Conservation (phyloP, 2,113 vertebrate genomes). For the Progne subis region DNA sequence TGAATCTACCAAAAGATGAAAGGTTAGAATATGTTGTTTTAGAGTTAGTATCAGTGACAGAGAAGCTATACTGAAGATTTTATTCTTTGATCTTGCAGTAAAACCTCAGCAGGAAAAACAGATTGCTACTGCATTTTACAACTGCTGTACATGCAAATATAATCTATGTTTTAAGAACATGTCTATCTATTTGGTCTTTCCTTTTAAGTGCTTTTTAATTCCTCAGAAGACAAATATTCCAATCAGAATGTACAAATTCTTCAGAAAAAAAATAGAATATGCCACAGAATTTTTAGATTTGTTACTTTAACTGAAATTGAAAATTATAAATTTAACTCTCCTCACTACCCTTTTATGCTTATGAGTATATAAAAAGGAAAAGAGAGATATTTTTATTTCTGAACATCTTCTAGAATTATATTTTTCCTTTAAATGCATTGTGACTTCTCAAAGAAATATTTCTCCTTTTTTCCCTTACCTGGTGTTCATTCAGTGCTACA, state of each 20-base stretch:
- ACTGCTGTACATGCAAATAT: not conserved
- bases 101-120: not conserved
- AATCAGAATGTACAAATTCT: not conserved
- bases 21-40: not conserved
- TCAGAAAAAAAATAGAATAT: not conserved
- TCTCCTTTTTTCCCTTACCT: not conserved
- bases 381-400: not conserved
- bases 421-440: not conserved
- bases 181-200: not conserved
- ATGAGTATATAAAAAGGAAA: not conserved
- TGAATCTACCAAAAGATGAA: not conserved
- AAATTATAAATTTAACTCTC: not conserved
- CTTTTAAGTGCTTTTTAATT: not conserved
- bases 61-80: not conserved
- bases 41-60: not conserved
- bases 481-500: not conserved
- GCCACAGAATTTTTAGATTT: not conserved
- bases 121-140: not conserved
- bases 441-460: not conserved
- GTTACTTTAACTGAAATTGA: not conserved
- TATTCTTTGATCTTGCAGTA: slow-evolving; percentile 29
- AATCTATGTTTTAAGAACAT: not conserved
- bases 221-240: not conserved
- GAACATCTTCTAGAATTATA: not conserved
- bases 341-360: not conserved